Conservation (phyloP, 2,797 vertebrate genomes). For the Petrocephalus sullivani region DNA sequence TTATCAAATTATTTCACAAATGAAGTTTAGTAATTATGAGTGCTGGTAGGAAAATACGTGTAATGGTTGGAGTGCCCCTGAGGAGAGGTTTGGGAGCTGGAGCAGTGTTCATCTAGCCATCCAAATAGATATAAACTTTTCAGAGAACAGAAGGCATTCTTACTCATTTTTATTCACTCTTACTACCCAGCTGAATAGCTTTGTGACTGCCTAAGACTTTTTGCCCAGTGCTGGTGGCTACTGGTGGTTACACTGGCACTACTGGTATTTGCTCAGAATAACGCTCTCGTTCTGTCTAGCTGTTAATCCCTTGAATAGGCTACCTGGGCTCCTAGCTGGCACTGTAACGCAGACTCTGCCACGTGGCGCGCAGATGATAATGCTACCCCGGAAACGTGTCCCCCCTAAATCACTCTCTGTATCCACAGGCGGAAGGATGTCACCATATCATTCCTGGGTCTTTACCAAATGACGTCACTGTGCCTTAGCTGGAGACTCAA, state of each 20-base stretch:
- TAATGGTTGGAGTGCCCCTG: neutral
- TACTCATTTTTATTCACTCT: neutral
- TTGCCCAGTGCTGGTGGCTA: neutral
- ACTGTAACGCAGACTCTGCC: neutral
- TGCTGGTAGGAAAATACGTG: neutral
- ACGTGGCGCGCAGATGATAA: neutral
- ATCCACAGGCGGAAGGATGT: neutral
- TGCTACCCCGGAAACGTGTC: neutral
- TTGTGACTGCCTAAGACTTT: neutral
- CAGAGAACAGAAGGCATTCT: neutral
- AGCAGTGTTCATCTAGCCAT: neutral
- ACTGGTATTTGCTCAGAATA: neutral
- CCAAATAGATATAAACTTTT: neutral
- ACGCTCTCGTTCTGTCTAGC: no score
- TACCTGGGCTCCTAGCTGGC: no score
- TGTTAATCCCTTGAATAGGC: no score
- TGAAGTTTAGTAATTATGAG: neutral
- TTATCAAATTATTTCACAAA: neutral
- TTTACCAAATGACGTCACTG: neutral
- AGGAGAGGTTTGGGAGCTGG: neutral
- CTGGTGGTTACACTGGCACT: neutral
- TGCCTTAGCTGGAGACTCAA: neutral
- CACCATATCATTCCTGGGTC: neutral
- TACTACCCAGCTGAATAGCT: neutral
- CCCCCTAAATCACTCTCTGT: neutral